Conservation (phyloP, 2,113 vertebrate genomes). For the Sinosuthora webbiana region DNA sequence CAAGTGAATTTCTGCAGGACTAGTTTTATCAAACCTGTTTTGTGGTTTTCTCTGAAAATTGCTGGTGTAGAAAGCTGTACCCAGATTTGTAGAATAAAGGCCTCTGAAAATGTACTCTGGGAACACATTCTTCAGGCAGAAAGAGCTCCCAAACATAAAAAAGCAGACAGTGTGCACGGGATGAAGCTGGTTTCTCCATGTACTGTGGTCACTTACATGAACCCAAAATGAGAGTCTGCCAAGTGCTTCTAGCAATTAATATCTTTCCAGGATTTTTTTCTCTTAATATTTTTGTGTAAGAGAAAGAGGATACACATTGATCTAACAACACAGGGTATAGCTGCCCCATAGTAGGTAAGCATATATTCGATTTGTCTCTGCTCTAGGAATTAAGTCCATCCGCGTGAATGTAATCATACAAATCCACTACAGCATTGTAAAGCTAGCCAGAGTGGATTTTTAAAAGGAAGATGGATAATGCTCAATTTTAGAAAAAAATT, state of each 20-base stretch:
- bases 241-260: constrained; percentile 12
- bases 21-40: neutral
- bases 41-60: neutral
- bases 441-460: neutral
- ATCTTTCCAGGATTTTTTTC: neutral
- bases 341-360: neutral
- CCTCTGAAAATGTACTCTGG: neutral
- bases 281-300: neutral
- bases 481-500: neutral
- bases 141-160: neutral
- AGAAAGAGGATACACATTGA: neutral
- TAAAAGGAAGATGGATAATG: neutral
- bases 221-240: neutral
- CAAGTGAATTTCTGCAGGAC: neutral
- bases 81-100: neutral
- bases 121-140: neutral
- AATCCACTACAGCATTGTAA: neutral
- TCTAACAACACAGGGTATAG: neutral
- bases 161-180: neutral
- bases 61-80: neutral
- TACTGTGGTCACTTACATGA: neutral
- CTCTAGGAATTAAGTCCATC: neutral
- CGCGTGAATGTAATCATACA: neutral
- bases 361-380: neutral
- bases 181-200: neutral